Evolutionary conservation across 2,888 invertebrate genomes (phyloP).

Genomic region (Adelphocoris suturalis): DNA sequence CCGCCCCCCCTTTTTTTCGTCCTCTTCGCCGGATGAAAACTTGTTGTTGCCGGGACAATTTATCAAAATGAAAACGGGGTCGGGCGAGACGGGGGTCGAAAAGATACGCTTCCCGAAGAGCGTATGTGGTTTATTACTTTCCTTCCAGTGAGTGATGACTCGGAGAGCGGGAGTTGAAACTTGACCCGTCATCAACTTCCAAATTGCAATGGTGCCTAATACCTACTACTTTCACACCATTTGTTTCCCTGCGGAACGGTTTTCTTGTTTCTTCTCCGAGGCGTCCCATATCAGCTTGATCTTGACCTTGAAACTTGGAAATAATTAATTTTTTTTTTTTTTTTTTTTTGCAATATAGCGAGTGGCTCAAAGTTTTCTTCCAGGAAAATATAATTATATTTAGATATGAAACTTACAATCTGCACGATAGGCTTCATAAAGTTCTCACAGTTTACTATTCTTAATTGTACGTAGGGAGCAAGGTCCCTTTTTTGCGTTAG

Average conservation of each 20-base stretch:
- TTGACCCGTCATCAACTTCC: slow-evolving; percentile 41
- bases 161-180: slow-evolving; percentile 17
- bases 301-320: no score
- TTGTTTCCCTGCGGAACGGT: neutral
- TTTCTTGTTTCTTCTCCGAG: no score
- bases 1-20: neutral
- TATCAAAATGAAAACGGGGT: slow-evolving; percentile 46
- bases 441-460: no score
- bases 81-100: neutral
- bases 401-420: no score
- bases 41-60: slow-evolving; percentile 30
- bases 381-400: no score
- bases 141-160: slow-evolving; percentile 37
- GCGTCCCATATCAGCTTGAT: no score
- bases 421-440: no score
- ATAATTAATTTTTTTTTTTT: no score
- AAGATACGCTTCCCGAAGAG: neutral
- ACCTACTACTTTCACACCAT: slow-evolving; percentile 6
- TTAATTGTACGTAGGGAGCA: no score
- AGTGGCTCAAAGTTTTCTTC: no score
- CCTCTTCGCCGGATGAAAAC: neutral
- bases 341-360: no score
- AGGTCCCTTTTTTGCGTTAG: no score
- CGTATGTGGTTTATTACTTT: slow-evolving; percentile 55
- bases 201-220: neutral